A percentile compares a stretch with the other conserved stretches of the same genome.
Conservation (phyloP, 2,113 vertebrate genomes). For the Gila orcuttii region DNA sequence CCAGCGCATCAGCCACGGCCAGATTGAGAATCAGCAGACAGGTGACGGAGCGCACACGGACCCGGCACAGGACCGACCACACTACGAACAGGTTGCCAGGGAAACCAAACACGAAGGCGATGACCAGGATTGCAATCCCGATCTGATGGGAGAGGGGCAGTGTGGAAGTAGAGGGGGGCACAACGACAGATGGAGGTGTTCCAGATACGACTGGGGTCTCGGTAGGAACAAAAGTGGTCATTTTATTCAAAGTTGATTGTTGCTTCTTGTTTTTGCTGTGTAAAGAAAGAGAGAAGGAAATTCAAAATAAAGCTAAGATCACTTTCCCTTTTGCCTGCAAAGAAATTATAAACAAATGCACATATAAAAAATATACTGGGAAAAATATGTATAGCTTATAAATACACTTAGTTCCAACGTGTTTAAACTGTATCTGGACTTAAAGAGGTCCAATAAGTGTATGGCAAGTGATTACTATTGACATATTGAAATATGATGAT, state of each 20-base stretch:
- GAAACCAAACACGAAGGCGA: constrained; percentile 82
- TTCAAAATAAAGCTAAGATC: neutral
- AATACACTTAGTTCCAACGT: too few species aligned
- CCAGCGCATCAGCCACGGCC: constrained; percentile 78
- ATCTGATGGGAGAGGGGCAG: constrained; percentile 49
- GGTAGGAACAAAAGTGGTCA: constrained; percentile 2
- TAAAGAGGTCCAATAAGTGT: too few species aligned
- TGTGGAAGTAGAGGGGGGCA: neutral
- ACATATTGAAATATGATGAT: too few species aligned
- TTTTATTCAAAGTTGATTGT: neutral
- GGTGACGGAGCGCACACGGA: constrained; percentile 80
- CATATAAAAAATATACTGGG: too few species aligned
- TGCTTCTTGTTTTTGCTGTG: neutral
- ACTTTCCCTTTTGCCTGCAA: neutral
- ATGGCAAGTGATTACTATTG: too few species aligned
- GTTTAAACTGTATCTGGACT: too few species aligned
- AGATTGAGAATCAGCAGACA: constrained; percentile 85
- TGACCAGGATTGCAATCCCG: constrained; percentile 75
- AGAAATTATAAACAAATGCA: neutral
- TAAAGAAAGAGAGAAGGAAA: neutral
- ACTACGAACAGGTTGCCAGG: constrained; percentile 86
- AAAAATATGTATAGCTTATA: too few species aligned
- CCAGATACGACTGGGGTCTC: neutral
- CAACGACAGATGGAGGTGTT: neutral
- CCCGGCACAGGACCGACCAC: constrained; percentile 82